Evolutionary conservation across 2,888 invertebrate genomes (phyloP).

Genomic region (Eilema sororculum): DNA sequence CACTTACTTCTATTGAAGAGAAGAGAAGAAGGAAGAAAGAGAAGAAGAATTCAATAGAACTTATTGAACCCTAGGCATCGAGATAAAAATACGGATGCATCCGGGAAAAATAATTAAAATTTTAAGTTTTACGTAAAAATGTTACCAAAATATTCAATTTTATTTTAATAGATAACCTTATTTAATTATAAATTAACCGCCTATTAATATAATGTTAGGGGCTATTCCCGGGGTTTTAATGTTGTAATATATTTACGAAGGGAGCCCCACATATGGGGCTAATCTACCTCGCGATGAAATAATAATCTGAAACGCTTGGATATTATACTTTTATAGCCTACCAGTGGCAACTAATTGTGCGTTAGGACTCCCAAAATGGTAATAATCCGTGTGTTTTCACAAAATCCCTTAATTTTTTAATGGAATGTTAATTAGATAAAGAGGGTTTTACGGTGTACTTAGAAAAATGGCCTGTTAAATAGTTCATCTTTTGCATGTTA

Average conservation of each 20-base stretch:
- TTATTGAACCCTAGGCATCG: no score
- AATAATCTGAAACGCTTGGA: conserved; percentile 48
- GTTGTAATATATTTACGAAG: conserved; percentile 58
- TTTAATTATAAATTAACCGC: conserved; percentile 28
- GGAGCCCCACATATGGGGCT: conserved; percentile 52
- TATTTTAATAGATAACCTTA: conserved; percentile 17
- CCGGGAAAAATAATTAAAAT: no score
- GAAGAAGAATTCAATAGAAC: no score
- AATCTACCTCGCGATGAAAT: conserved; percentile 57
- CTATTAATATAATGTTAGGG: conserved; percentile 41
- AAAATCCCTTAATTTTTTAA: conserved; percentile 4
- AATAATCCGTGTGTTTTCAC: conserved; percentile 25
- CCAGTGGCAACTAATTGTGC: conserved; percentile 49
- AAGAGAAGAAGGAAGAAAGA: no score
- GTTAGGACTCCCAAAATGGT: conserved; percentile 41
- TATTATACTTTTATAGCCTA: conserved; percentile 56
- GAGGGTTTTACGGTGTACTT: not conserved
- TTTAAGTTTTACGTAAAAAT: no score
- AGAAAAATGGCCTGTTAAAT: not conserved
- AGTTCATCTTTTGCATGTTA: not conserved
- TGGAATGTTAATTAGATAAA: not conserved
- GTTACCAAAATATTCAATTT: not conserved
- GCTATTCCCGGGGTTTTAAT: conserved; percentile 49
- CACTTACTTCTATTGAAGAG: no score
- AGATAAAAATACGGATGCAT: no score